phyloP scores from a whole-genome alignment of 2,113 vertebrate genomes.

The Nestor notabilis region DNA sequence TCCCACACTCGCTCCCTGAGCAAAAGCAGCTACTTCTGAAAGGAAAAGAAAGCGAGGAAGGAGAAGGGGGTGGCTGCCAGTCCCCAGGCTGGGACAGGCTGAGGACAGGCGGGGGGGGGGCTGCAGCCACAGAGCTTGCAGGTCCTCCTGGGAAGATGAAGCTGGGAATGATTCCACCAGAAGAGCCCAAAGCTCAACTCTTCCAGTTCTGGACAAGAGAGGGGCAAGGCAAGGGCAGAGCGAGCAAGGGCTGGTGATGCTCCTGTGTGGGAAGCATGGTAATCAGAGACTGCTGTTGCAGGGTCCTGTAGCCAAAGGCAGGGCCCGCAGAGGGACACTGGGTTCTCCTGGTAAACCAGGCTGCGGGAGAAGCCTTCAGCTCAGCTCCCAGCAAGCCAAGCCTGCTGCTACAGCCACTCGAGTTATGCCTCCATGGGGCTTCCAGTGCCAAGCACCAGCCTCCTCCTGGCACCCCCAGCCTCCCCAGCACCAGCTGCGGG shows the following conservation, averaged over 20 bases:
- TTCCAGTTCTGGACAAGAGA: neutral
- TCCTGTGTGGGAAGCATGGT: neutral
- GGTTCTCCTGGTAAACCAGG: neutral
- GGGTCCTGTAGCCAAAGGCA: neutral
- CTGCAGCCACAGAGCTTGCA: rapidly evolving
- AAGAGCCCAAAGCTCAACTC: neutral
- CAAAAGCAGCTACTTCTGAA: slow-evolving; percentile 60
- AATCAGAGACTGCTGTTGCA: neutral
- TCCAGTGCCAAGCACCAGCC: neutral
- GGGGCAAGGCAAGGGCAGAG: neutral
- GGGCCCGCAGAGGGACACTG: neutral
- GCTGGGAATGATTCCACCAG: neutral
- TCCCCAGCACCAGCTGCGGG: rapidly evolving
- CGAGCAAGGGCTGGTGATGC: neutral
- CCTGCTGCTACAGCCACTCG: neutral
- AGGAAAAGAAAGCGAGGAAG: slow-evolving; percentile 34
- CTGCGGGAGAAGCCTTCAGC: neutral
- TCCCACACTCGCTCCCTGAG: slow-evolving; percentile 44
- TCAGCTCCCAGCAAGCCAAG: neutral
- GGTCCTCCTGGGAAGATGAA: neutral
- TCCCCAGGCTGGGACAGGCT: neutral
- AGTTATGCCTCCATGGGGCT: neutral
- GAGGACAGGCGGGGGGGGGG: neutral
- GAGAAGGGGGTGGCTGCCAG: neutral
- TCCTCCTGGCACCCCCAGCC: neutral